Percentiles rank a stretch among this genome's conserved stretches.
Evolutionary conservation across 37 sponge, comb jelly and placozoan genomes (phyloP).

Genomic region (Ianthella basta): DNA sequence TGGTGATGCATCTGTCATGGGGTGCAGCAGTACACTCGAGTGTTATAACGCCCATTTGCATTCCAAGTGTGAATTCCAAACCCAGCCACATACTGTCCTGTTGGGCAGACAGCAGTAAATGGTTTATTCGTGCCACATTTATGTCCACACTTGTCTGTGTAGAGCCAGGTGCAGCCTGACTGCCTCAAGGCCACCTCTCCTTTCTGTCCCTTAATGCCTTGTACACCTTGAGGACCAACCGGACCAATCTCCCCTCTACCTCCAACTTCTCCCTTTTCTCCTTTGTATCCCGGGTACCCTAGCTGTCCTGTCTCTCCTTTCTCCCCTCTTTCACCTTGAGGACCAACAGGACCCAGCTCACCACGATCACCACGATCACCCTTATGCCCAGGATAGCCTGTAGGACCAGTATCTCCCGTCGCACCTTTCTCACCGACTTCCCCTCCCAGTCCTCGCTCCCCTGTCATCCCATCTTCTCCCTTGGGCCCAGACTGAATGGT

Average conservation of each 20-base stretch:
- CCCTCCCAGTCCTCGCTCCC: neutral
- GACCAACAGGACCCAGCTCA: neutral
- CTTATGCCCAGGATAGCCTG: conserved; percentile 3
- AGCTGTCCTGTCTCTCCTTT: conserved; percentile 18
- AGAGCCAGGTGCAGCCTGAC: conserved; percentile 12
- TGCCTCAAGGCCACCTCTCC: neutral
- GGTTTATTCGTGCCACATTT: conserved; percentile 12
- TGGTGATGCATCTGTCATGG: too few relatives aligned
- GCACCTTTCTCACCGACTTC: neutral
- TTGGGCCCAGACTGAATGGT: neutral
- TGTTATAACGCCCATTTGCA: neutral
- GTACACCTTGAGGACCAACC: conserved; percentile 18
- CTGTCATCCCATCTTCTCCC: neutral
- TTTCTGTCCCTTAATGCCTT: neutral
- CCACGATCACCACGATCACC: conserved; percentile 3
- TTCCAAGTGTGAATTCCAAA: neutral
- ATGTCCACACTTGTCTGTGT: conserved; percentile 32
- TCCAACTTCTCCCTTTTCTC: conserved; percentile 23
- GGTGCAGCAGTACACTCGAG: neutral
- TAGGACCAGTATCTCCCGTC: conserved; percentile 11
- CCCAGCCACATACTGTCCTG: conserved; percentile 8
- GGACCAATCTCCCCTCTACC: neutral
- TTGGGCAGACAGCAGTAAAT: neutral
- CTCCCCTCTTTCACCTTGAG: neutral
- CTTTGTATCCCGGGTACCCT: conserved; percentile 16